A percentile compares a stretch with the other conserved stretches of the same genome.
These are phyloP conservation scores for Anguilla marmorata DNA, from an alignment of 2,797 vertebrate genomes.

Conservation along the genomic window DNA sequence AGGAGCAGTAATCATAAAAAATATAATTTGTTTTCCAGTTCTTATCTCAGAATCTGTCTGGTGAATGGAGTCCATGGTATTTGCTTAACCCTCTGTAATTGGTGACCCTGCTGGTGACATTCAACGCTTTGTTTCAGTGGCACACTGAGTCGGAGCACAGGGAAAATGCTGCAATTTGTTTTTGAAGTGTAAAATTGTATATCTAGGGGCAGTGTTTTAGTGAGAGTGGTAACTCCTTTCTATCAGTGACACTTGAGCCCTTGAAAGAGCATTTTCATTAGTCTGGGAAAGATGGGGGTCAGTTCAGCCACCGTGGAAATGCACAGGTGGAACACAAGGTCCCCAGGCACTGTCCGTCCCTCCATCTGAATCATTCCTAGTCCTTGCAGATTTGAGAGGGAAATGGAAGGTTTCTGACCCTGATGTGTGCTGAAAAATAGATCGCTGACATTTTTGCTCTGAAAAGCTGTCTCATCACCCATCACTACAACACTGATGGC, in stretches of 20 bases:
- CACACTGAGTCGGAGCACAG: neutral
- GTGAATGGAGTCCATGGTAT: neutral
- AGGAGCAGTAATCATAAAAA: neutral
- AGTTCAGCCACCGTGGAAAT: neutral
- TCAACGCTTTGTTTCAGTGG: neutral
- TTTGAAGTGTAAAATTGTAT: neutral
- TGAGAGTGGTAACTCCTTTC: neutral
- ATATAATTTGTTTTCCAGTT: neutral
- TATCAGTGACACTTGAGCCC: neutral
- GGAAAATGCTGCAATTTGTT: neutral
- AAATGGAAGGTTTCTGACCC: neutral
- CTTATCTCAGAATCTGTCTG: neutral
- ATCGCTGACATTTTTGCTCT: neutral
- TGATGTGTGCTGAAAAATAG: neutral
- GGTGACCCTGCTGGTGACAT: neutral
- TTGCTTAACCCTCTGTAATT: neutral
- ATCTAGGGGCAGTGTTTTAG: neutral
- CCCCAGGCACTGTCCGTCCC: neutral
- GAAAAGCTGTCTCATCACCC: neutral
- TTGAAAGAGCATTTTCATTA: slow-evolving; percentile 2
- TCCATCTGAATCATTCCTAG: neutral
- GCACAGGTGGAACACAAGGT: neutral
- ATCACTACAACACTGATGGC: neutral
- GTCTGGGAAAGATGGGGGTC: neutral
- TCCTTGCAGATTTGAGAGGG: neutral